Evolutionary conservation across 53 echinoderm and acorn worm species (phyloP).

Genomic region (Stichopus horrens): DNA sequence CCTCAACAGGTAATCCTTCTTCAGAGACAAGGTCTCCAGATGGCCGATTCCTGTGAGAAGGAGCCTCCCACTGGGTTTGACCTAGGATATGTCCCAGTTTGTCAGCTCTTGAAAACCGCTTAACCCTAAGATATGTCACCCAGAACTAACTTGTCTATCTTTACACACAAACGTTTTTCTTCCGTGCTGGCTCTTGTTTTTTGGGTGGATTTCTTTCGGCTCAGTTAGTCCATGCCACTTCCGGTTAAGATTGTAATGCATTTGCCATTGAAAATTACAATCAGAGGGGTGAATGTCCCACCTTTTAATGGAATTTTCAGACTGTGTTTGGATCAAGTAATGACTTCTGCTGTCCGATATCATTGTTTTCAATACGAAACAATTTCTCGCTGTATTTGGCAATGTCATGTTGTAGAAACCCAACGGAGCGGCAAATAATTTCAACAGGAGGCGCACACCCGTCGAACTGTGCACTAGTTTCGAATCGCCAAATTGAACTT

Average conservation of each 20-base stretch:
- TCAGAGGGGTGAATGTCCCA: conserved; percentile 10
- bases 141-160: conserved; percentile 30
- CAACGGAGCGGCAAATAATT: conserved; percentile 1
- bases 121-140: conserved; percentile 37
- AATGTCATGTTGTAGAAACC: background rate
- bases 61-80: background rate
- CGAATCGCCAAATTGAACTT: background rate
- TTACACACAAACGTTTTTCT: background rate
- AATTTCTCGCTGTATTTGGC: conserved; percentile 7
- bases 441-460: background rate
- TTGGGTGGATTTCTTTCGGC: conserved; percentile 8
- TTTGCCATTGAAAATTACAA: conserved; percentile 22
- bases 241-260: conserved; percentile 23
- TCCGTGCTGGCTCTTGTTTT: conserved; percentile 4
- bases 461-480: background rate
- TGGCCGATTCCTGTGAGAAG: background rate
- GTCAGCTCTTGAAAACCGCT: background rate
- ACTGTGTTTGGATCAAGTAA: background rate
- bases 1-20: conserved; percentile 36
- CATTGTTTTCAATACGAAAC: background rate
- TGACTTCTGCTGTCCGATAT: background rate
- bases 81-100: conserved; percentile 23
- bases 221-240: conserved; percentile 32
- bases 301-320: conserved; percentile 22
- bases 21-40: conserved; percentile 12